Evolutionary conservation across 2,113 vertebrate species (phyloP), one percentile per base, ranked within the genome.

Genomic region (Uria lomvia): DNA sequence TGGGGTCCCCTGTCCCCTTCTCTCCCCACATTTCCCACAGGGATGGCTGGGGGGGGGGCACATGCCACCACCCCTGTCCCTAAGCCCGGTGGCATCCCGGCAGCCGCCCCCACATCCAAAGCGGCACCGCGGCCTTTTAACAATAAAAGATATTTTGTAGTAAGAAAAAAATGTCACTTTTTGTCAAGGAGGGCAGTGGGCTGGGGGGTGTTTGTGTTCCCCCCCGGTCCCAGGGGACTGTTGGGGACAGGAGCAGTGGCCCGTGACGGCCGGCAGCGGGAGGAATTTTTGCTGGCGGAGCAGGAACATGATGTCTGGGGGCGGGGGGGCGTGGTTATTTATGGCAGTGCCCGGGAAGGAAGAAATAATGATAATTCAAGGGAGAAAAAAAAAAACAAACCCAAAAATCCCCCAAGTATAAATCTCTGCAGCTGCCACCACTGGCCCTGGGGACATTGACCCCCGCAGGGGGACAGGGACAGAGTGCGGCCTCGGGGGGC

Each of bases 121-220:
- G 56, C 4, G 5, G 8, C 7, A 0, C n/a, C 2, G 4, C 11
- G 16, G 55, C 58, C 32, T 88, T 88, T 93, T 70, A 68, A 74
- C 55, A 93, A 91, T 91, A 94, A 93, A 94, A 78, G 30, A 21
- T 93, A 88, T 96, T 96, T 94, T 93, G 67, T 85, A 68, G 55
- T 93, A 50, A 32, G 38, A 47, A 53, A 67, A 67, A 40, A 74
- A 53, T 7, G 32, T 58, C 40, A 23, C 9, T 52, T 60, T 60
- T 38, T 75, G 15, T 42, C 20, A 52, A 17, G 32, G 29, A 6
- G 27, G 29, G 34, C 15, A n/a, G 43, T 7, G 43, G 53, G 29
- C 53, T 56, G 30, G 12, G 45, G 34, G 43, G 17, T 40, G 4
- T 22, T 52, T 34, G 13, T 34, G 4, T 7, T 11, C 20, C 56